Evolutionary conservation across 2,113 vertebrate genomes (phyloP).

Genomic region (Oxygymnocypris stewartii): DNA sequence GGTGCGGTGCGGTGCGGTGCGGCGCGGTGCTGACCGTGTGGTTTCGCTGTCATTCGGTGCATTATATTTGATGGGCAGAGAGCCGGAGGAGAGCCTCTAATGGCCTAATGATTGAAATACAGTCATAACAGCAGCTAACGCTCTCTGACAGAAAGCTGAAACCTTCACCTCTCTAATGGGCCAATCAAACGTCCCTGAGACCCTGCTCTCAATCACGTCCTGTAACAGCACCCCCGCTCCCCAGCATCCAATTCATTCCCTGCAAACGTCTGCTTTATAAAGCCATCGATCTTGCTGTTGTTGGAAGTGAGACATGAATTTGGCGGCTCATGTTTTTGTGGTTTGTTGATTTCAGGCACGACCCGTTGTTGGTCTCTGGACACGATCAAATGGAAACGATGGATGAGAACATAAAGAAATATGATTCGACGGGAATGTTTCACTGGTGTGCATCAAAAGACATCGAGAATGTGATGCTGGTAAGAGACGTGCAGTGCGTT

Average conservation of each 20-base stretch:
- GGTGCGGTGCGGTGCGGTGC: too few species aligned
- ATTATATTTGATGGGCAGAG: conserved; percentile 14
- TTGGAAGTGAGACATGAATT: neutral
- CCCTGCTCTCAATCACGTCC: conserved; percentile 4
- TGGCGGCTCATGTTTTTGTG: neutral
- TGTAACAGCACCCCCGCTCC: neutral
- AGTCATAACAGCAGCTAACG: conserved; percentile 6
- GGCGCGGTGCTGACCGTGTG: neutral
- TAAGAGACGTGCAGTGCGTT: conserved; percentile 72
- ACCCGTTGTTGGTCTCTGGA: conserved; percentile 90
- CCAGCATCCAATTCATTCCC: neutral
- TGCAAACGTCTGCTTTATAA: neutral
- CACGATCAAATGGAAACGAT: conserved; percentile 96
- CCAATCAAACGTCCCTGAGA: neutral
- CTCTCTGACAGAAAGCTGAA: conserved; percentile 8
- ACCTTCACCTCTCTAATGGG: conserved; percentile 22
- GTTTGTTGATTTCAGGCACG: conserved; percentile 78
- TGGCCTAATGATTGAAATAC: conserved; percentile 7
- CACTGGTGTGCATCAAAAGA: conserved; percentile 96
- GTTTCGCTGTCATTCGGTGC: neutral
- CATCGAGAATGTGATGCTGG: conserved; percentile 97
- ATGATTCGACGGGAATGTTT: conserved; percentile 98
- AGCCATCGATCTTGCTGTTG: neutral
- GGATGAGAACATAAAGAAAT: conserved; percentile 95
- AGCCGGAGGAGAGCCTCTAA: conserved; percentile 58